phyloP scores from a whole-genome alignment of 2,888 invertebrate genomes.

The Nomada lathburiana region DNA sequence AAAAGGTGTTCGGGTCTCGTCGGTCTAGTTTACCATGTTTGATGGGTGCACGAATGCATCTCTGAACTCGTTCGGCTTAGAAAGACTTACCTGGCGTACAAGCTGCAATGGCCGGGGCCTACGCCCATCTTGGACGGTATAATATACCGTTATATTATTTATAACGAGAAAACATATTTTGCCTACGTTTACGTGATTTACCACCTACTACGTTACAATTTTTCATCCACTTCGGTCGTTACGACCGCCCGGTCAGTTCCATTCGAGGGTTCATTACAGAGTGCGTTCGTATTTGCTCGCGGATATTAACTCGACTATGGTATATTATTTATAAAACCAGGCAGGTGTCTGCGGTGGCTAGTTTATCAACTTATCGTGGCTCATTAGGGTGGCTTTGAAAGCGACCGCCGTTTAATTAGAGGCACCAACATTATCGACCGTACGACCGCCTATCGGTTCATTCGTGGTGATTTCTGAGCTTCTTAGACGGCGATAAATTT shows the following conservation, averaged over 20 bases:
- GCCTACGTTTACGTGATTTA: conserved; percentile 47
- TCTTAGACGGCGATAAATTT: neutral
- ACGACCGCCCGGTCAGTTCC: neutral
- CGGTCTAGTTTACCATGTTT: conserved; percentile 75
- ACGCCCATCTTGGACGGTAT: conserved; percentile 75
- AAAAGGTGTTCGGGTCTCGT: conserved; percentile 61
- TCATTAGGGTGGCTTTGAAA: conserved; percentile 41
- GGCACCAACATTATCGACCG: conserved; percentile 42
- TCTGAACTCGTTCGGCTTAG: conserved; percentile 28
- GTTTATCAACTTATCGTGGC: conserved; percentile 25
- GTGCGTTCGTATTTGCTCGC: neutral
- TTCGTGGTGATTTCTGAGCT: neutral
- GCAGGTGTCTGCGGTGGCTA: neutral
- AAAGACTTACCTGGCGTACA: conserved; percentile 36
- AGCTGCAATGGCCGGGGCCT: conserved; percentile 56
- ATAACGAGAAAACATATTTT: conserved; percentile 67
- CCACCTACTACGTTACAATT: neutral
- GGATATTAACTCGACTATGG: neutral
- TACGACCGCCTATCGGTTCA: neutral
- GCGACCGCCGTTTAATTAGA: conserved; percentile 36
- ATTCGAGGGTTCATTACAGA: neutral
- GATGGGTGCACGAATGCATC: conserved; percentile 58
- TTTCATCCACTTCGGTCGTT: neutral
- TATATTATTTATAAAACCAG: neutral
- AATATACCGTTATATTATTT: conserved; percentile 80